Evolutionary conservation across 2,888 invertebrate species (phyloP).

Genomic region (Agonopterix alstromeriana): DNA sequence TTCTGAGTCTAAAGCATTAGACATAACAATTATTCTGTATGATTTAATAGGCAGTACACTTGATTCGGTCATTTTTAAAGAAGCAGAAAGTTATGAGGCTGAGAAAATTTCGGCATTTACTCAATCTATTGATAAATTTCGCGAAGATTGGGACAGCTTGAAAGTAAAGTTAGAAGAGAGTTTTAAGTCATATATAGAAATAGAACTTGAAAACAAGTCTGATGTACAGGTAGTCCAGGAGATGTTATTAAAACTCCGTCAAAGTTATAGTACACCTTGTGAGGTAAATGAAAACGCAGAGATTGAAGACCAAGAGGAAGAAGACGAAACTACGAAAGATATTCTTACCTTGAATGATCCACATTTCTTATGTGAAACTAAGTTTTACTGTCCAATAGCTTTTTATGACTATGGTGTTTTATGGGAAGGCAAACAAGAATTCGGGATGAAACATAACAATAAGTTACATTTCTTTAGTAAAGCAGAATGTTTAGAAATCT

Average conservation of each 20-base stretch:
- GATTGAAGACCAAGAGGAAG: slow-evolving; percentile 29
- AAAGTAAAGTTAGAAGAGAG: slow-evolving; percentile 58
- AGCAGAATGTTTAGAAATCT: slow-evolving; percentile 61
- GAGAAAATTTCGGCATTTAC: slow-evolving; percentile 20
- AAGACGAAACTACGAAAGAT: slow-evolving; percentile 32
- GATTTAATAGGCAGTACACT: slow-evolving; percentile 23
- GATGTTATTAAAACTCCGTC: slow-evolving; percentile 45
- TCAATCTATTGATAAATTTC: slow-evolving; percentile 46
- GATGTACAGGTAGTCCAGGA: slow-evolving; percentile 54
- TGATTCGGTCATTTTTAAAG: slow-evolving; percentile 11
- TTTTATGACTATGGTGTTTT: slow-evolving; percentile 69
- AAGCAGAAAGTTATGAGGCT: slow-evolving; percentile 1
- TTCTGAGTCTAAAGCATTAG: slow-evolving; percentile 13
- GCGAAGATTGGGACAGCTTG: slow-evolving; percentile 53
- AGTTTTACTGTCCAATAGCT: slow-evolving; percentile 79
- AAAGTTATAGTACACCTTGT: slow-evolving; percentile 40
- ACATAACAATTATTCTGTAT: slow-evolving; percentile 32
- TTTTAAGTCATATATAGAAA: slow-evolving; percentile 48
- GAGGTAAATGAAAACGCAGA: slow-evolving; percentile 37
- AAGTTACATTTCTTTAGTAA: slow-evolving; percentile 73
- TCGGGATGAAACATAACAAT: slow-evolving; percentile 65
- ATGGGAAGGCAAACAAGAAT: slow-evolving; percentile 79
- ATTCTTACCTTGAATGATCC: slow-evolving; percentile 37
- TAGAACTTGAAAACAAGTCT: slow-evolving; percentile 63
- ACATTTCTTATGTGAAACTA: slow-evolving; percentile 74